Conservation (phyloP, 1,140 invertebrate species). For the Cotesia chilonis region DNA sequence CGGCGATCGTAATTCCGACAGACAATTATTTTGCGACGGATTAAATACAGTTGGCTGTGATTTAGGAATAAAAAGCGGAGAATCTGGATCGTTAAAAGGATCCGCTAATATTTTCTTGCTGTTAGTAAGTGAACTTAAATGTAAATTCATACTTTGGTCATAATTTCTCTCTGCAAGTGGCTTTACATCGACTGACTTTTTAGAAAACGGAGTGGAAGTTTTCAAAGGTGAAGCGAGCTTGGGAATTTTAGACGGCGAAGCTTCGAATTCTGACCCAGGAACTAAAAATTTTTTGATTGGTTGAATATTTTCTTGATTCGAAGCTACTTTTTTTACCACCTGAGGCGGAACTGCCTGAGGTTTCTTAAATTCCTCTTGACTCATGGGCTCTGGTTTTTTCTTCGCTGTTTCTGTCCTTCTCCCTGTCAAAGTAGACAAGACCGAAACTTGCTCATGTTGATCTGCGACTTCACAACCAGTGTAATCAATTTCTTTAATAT, state of each 20-base stretch:
- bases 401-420: no score
- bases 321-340: no score
- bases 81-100: slow-evolving; percentile 6
- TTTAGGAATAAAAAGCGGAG: slow-evolving; percentile 14
- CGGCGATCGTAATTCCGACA: neutral
- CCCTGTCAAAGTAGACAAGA: neutral
- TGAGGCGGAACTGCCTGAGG: no score
- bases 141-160: neutral
- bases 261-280: no score
- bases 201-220: no score
- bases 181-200: neutral
- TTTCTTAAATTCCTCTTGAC: no score
- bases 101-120: neutral
- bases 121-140: neutral
- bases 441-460: neutral
- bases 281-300: no score
- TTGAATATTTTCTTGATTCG: no score
- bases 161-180: neutral
- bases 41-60: neutral
- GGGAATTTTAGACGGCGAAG: no score
- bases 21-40: neutral
- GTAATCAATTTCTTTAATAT: neutral
- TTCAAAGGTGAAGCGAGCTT: no score
- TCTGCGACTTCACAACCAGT: no score
- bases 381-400: no score